Conservation (phyloP, 1,140 invertebrate genomes). For the Psix sp. region DNA sequence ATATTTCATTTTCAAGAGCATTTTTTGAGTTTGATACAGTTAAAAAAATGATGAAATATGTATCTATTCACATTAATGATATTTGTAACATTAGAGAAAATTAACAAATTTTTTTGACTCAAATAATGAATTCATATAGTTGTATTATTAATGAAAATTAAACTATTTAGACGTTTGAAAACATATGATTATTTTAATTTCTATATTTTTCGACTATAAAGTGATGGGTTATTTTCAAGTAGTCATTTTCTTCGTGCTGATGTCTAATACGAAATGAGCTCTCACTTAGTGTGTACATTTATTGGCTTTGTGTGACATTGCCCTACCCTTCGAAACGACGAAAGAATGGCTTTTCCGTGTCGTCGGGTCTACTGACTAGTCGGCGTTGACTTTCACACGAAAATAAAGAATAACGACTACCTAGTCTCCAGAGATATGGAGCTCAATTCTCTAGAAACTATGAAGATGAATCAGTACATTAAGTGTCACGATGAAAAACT, state of each 20-base stretch:
- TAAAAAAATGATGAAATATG: too few relatives aligned
- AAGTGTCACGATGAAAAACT: slow-evolving; percentile 35
- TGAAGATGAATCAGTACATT: slow-evolving; percentile 18
- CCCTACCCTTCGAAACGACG: slow-evolving; percentile 55
- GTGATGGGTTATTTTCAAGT: slow-evolving; percentile 1
- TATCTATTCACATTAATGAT: too few relatives aligned
- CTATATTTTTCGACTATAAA: too few relatives aligned
- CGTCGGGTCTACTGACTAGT: slow-evolving; percentile 62
- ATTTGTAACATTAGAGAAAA: too few relatives aligned
- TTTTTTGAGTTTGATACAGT: too few relatives aligned
- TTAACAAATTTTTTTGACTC: too few relatives aligned
- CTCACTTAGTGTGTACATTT: slow-evolving; percentile 46
- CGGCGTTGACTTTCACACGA: slow-evolving; percentile 36
- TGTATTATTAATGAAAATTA: too few relatives aligned
- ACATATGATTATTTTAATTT: too few relatives aligned
- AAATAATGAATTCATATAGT: too few relatives aligned
- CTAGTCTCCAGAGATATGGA: slow-evolving; percentile 38
- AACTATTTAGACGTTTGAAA: too few relatives aligned
- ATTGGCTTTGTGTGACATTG: slow-evolving; percentile 40
- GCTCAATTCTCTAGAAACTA: slow-evolving; percentile 12
- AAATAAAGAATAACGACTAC: slow-evolving; percentile 53
- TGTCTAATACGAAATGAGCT: slow-evolving; percentile 44
- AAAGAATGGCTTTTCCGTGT: slow-evolving; percentile 74
- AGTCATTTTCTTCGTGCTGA: slow-evolving; percentile 30
- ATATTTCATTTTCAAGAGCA: too few relatives aligned